Conservation (phyloP, 2,797 vertebrate species). For the Mionectes olivaceus region DNA sequence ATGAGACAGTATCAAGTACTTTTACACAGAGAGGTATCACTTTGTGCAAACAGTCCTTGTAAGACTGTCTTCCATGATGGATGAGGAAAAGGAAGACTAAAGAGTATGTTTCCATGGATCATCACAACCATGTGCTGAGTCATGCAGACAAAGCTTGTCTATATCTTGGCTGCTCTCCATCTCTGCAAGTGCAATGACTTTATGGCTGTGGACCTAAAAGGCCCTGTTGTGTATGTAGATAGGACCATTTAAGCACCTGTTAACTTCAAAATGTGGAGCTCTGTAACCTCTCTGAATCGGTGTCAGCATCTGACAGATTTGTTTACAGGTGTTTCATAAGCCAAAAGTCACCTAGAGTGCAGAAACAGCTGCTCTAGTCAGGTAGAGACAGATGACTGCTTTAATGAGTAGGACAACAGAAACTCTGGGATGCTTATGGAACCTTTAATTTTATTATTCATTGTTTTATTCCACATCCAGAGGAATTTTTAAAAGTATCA, state of each 20-base stretch:
- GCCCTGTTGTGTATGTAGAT: not conserved
- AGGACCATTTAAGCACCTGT: not conserved
- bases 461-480: not conserved
- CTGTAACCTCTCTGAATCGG: not conserved
- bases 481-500: not conserved
- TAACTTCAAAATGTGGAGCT: not conserved
- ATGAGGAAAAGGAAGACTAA: not conserved
- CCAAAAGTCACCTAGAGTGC: not conserved
- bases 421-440: not conserved
- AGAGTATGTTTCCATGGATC: not conserved
- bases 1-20: not conserved
- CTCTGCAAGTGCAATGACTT: not conserved
- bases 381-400: not conserved
- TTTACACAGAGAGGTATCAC: not conserved
- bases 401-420: not conserved
- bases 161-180: fast-evolving
- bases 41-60: not conserved
- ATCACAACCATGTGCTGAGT: fast-evolving
- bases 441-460: not conserved
- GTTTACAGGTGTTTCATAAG: not conserved
- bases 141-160: fast-evolving
- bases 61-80: not conserved
- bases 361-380: conserved; percentile 3
- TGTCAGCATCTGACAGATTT: not conserved
- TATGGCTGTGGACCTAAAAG: not conserved